Percentiles rank a stretch among this genome's conserved stretches.
phyloP scores from a whole-genome alignment of 2,888 invertebrate species.

The Perizoma flavofasciatum region DNA sequence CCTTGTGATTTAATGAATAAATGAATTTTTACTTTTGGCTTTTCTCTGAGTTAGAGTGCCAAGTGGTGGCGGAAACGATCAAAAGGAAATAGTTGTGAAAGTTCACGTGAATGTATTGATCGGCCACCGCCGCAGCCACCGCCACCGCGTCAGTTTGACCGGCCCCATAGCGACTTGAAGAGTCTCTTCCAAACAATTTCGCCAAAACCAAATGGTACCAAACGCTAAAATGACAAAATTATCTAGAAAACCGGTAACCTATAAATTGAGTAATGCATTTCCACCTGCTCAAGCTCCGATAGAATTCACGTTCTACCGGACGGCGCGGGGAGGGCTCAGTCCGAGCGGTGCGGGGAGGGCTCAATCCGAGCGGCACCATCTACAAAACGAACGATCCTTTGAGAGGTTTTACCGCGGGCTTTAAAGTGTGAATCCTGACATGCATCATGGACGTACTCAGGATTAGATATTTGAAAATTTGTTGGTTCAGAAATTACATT shows the following conservation, averaged over 20 bases:
- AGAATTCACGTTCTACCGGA: constrained; percentile 1
- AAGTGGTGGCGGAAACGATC: too few relatives aligned
- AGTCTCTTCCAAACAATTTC: too few relatives aligned
- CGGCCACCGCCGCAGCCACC: too few relatives aligned
- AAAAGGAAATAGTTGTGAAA: too few relatives aligned
- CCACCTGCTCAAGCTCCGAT: constrained; percentile 6
- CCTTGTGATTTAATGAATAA: too few relatives aligned
- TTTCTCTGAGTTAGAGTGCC: too few relatives aligned
- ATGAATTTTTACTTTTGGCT: too few relatives aligned
- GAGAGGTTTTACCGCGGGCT: constrained; percentile 21
- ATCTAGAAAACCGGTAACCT: background rate
- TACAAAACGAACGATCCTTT: constrained; percentile 16
- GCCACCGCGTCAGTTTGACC: too few relatives aligned
- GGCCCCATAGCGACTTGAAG: too few relatives aligned
- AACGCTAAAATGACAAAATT: background rate
- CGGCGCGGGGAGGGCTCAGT: constrained; percentile 1
- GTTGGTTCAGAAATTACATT: too few relatives aligned
- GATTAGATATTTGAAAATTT: background rate
- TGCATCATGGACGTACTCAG: constrained; percentile 4
- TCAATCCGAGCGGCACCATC: constrained; percentile 1
- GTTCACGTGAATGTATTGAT: too few relatives aligned
- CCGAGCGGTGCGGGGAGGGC: background rate
- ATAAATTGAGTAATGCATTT: background rate
- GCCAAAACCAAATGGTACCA: background rate
- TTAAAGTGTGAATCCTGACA: constrained; percentile 17